Evolutionary conservation across 2,888 invertebrate species (phyloP).

Genomic region (Chymomyza fuscimana): DNA sequence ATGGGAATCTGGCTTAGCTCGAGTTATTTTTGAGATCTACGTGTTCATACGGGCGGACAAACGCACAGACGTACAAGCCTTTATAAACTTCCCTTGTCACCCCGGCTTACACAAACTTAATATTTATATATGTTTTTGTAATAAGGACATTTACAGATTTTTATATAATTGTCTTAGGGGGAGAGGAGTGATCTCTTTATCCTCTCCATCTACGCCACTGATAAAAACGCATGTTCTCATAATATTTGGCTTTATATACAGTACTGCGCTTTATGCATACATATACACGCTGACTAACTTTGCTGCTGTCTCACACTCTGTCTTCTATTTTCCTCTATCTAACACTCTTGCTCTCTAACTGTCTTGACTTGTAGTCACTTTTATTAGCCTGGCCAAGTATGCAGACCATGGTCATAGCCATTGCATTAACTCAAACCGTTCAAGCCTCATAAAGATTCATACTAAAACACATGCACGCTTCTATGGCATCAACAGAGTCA

Average conservation of each 20-base stretch:
- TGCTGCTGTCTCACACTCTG: not conserved
- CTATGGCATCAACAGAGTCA: not conserved
- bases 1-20: no score
- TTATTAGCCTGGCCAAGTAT: conserved; percentile 40
- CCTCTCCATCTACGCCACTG: no score
- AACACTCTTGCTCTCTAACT: not conserved
- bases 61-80: no score
- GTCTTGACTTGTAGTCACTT: conserved; percentile 40
- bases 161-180: no score
- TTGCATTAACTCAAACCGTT: conserved; percentile 62
- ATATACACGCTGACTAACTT: not conserved
- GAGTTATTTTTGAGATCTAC: no score
- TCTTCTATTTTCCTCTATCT: not conserved
- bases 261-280: no score
- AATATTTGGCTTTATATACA: not conserved
- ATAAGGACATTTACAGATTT: no score
- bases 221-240: not conserved
- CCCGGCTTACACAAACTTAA: no score
- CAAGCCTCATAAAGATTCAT: conserved; percentile 48
- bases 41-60: no score
- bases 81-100: no score
- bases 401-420: conserved; percentile 42
- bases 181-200: no score
- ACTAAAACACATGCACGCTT: conserved; percentile 44
- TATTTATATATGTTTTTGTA: no score